These are phyloP conservation scores for Grantiella picta DNA, from an alignment of 2,113 vertebrate genomes.

Conservation along the genomic window DNA sequence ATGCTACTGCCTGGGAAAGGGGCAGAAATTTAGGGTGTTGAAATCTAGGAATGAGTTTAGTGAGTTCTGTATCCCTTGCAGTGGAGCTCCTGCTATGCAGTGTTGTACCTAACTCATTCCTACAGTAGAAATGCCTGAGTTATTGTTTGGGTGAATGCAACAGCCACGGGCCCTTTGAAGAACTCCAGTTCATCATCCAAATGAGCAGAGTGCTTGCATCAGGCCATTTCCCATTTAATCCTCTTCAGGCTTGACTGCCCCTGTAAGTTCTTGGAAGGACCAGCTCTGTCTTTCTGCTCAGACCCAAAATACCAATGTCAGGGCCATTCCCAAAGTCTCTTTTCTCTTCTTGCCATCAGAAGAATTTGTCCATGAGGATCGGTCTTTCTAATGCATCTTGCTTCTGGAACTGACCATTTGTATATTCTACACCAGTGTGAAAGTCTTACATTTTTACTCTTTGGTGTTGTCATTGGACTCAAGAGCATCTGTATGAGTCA, in stretches of 20 bases:
- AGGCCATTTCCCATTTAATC: background rate
- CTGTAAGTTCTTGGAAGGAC: background rate
- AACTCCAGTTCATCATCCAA: background rate
- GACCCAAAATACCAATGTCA: background rate
- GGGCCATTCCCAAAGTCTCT: background rate
- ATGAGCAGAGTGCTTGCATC: background rate
- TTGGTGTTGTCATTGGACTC: rapidly evolving
- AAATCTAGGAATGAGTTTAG: background rate
- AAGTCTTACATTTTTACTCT: background rate
- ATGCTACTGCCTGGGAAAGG: background rate
- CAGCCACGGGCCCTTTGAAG: background rate
- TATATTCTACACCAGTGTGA: background rate
- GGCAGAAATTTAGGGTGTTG: background rate
- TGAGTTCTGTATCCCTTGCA: background rate
- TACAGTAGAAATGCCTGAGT: background rate
- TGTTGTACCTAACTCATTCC: background rate
- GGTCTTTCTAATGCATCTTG: background rate
- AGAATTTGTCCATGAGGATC: background rate
- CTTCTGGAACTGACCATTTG: background rate
- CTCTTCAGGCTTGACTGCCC: background rate
- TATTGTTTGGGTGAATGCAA: background rate
- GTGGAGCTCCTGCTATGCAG: background rate
- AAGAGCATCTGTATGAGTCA: background rate
- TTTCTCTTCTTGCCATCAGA: background rate
- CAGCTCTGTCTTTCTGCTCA: background rate